Conservation (phyloP, 2,888 invertebrate species). For the Silvanus unidentatus region DNA sequence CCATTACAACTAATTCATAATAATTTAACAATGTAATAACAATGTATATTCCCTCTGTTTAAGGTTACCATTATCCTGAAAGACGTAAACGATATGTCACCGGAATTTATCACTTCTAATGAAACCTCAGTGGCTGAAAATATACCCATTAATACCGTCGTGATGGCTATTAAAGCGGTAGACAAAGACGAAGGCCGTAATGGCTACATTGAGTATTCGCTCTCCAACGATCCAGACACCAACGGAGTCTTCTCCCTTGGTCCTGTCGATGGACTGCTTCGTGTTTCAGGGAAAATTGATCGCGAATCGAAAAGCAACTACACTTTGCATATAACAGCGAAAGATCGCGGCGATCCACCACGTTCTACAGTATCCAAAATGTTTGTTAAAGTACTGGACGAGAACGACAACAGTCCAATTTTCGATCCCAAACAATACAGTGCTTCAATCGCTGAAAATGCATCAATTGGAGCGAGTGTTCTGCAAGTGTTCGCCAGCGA, state of each 20-base stretch:
- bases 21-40: neutral
- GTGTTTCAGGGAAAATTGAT: conserved; percentile 81
- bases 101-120: conserved; percentile 76
- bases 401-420: conserved; percentile 85
- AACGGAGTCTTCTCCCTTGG: conserved; percentile 75
- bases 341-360: conserved; percentile 81
- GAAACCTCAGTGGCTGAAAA: conserved; percentile 78
- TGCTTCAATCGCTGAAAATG: conserved; percentile 86
- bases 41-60: conserved; percentile 10
- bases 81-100: conserved; percentile 90
- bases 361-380: conserved; percentile 64
- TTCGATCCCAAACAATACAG: conserved; percentile 88
- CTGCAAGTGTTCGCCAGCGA: conserved; percentile 85
- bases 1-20: conserved; percentile 1
- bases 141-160: conserved; percentile 76
- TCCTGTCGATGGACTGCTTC: conserved; percentile 77
- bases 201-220: conserved; percentile 77
- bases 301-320: conserved; percentile 74
- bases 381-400: conserved; percentile 71
- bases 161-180: conserved; percentile 82
- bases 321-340: conserved; percentile 71
- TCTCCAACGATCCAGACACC: conserved; percentile 60
- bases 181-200: conserved; percentile 89
- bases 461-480: conserved; percentile 88
- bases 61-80: conserved; percentile 77